Percentiles rank a stretch among this genome's conserved stretches.
Evolutionary conservation across 2,797 vertebrate species (phyloP).

Genomic region (Cyprinodon diabolis): DNA sequence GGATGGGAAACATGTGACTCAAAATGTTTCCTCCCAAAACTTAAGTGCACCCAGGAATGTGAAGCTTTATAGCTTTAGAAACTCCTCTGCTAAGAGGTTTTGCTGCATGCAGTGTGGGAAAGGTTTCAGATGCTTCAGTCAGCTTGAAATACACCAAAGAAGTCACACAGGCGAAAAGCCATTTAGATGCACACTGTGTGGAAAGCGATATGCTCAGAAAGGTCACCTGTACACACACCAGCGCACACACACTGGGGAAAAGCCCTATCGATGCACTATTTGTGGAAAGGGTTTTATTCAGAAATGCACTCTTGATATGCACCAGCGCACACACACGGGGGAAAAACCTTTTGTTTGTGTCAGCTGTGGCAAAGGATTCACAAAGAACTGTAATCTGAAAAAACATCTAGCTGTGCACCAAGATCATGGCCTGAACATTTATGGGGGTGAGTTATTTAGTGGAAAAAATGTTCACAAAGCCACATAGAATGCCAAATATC

Average conservation of each 20-base stretch:
- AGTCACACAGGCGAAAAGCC: constrained; percentile 86
- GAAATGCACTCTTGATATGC: constrained; percentile 85
- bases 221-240: constrained; percentile 84
- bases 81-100: constrained; percentile 70
- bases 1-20: constrained; percentile 39
- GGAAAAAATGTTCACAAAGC: constrained; percentile 52
- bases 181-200: constrained; percentile 78
- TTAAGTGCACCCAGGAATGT: constrained; percentile 54
- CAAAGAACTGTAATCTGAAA: constrained; percentile 74
- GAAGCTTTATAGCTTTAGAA: constrained; percentile 67
- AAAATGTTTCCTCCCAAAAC: constrained; percentile 52
- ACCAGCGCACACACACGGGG: constrained; percentile 82
- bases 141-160: constrained; percentile 82
- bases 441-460: constrained; percentile 43
- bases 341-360: constrained; percentile 81
- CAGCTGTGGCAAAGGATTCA: constrained; percentile 78
- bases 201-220: constrained; percentile 82
- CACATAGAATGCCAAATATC: constrained; percentile 22
- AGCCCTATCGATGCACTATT: constrained; percentile 80
- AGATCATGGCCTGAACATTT: constrained; percentile 56
- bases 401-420: constrained; percentile 68
- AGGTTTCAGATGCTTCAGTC: constrained; percentile 81
- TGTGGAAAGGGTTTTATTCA: constrained; percentile 84
- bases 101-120: constrained; percentile 80
- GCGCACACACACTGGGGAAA: constrained; percentile 83